Evolutionary conservation across 2,797 vertebrate species (phyloP), one percentile per base, ranked within the genome.

Genomic region (Heterohyrax brucei): DNA sequence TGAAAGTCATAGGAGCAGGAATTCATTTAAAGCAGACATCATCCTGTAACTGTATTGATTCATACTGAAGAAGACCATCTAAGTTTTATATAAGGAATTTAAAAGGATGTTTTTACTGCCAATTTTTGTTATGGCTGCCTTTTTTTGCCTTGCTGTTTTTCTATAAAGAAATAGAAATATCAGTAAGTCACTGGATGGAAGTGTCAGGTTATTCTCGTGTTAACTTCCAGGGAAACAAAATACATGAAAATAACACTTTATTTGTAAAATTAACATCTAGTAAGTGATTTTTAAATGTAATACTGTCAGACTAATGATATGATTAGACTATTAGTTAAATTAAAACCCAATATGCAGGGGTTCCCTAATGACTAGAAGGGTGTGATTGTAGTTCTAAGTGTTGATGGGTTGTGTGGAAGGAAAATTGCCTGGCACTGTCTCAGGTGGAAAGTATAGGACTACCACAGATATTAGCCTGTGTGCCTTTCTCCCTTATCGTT

Each of bases 1-100:
- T 98, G 97, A 97, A 98, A 97, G 72, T 95, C 93, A 59, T 97
- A 96, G 64, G 75, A 73, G 12, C 39, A 21, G 90, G 59, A 7
- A 0, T 91, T 93, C 14, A 72, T 93, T 84, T 87, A 48, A 93
- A 97, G 50, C 53, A 93, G 98, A 88, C 95, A 94, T 97, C 88
- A 97, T 97, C 96, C 61, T 82, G 1, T 56, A 61, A 73, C n/a
- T 72, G 14, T 53, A 30, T 48, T 93, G 72, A 48, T 89, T 95
- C n/a, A 75, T 46, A 61, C 3, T 44, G 53, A 87, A 46, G 44
- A 72, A 93, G 79, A 88, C 28, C 7, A 72, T 64, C 18, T 30
- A 64, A 26, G 12, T 90, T 44, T 70, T 91, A 50, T 80, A 48
- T 66, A 82, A 81, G 33, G 68, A 87, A 87, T 78, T 91, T 92